A percentile compares a stretch with the other conserved stretches of the same genome.
Evolutionary conservation across 1,140 invertebrate genomes (phyloP).

Genomic region (Hyles vespertilio): DNA sequence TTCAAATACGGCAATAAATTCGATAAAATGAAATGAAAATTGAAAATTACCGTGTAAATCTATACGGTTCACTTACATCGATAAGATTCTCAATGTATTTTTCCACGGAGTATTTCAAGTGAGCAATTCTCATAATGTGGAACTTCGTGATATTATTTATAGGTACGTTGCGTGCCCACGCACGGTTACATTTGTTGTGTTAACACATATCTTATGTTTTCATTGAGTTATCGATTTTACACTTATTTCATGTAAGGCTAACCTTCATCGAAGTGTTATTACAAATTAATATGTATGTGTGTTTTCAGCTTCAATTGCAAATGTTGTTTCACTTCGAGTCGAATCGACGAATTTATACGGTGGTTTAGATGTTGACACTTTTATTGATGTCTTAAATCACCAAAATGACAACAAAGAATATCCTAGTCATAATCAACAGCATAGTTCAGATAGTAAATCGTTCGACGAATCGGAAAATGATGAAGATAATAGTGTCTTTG

Average conservation of each 20-base stretch:
- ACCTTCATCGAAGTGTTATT: too few species aligned
- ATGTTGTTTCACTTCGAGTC: too few species aligned
- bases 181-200: background rate
- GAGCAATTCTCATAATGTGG: slow-evolving; percentile 25
- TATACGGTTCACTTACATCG: slow-evolving; percentile 23
- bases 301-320: too few species aligned
- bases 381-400: background rate
- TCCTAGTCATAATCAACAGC: background rate
- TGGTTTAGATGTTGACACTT: background rate
- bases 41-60: slow-evolving; percentile 52
- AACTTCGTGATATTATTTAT: slow-evolving; percentile 15
- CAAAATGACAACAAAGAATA: background rate
- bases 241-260: too few species aligned
- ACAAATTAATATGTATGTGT: too few species aligned
- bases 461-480: background rate
- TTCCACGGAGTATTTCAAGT: slow-evolving; percentile 15
- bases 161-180: slow-evolving; percentile 13
- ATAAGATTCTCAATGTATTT: slow-evolving; percentile 28
- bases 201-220: background rate
- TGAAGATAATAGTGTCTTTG: slow-evolving; percentile 1
- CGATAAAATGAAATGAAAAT: slow-evolving; percentile 57
- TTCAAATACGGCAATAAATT: slow-evolving; percentile 2
- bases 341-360: background rate
- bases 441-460: background rate
- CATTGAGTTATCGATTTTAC: too few species aligned